Evolutionary conservation across 2,888 invertebrate genomes (phyloP), one percentile per base, ranked within the genome.

Genomic region (Drosophila eohydei): DNA sequence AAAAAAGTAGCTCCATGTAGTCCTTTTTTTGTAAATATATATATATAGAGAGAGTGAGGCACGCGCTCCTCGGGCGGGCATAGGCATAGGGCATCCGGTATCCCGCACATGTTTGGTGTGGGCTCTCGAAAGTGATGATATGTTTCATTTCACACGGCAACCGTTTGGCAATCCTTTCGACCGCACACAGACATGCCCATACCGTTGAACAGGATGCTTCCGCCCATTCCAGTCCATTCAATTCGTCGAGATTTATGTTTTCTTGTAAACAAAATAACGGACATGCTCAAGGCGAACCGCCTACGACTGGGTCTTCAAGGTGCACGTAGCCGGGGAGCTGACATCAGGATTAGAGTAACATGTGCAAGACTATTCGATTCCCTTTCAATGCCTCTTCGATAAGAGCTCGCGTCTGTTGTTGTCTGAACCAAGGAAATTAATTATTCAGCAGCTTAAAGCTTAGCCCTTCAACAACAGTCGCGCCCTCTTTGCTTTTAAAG

Each of bases 121-220:
- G 63, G 50, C 50, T 63, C 55, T 61, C 71, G 70, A 90, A 82
- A 82, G 89, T 89, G 90, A 83, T 88, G 90, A 88, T 89, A 88
- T 88, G 88, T 90, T 88, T 83, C 89, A 89, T 87, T 87, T 90
- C 89, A 85, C 89, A 89, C 85, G 88, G 82, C 77, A 72, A 74
- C 74, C 74, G 75, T 61, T 63, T 48, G 61, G 77, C 89, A 89
- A 85, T 84, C 85, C 89, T 84, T 89, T 85, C 82, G 80, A 81
- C 74, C 82, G 86, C 89, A 89, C 74, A 80, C 89, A 80, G 69
- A 81, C 74, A 78, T 72, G 70, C 64, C 58, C 76, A 78, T 52
- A 36, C 74, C 66, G 56, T 51, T 51, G 51, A 70, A 40, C 56
- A 38, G 38, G 55, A 7, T 4, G 61, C 51, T 54, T 38, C 69